Evolutionary conservation across 2,888 invertebrate species (phyloP), one percentile per base, ranked within the genome.

Genomic region (Adela reaumurella): DNA sequence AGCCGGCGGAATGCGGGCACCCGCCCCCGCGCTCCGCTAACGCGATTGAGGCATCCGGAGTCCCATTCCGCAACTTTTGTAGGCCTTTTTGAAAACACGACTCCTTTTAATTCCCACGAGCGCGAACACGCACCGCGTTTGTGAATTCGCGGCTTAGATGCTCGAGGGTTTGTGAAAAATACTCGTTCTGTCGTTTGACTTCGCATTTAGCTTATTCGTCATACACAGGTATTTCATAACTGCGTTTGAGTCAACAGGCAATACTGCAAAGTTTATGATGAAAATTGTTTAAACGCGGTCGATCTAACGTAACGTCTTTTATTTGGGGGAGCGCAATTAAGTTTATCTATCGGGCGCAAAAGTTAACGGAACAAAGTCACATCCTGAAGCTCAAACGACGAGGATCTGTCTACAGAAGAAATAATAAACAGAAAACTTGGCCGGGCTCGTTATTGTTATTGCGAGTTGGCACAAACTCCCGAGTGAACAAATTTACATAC

Each of bases 401-500:
- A 8, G 35, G 35, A 35, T 35, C 35, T 35, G 14, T 35, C 35
- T 35, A 35, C 11, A 14, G 35, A 35, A 35, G 49, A 46, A 49
- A 49, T 45, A 49, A 49, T 49, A 49, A 49, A 49, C 49, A 49
- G 28, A 19, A 44, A 19, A 41, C 19, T 19, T 24, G 43, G 43
- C 44, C 42, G 45, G 20, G 49, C 43, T 43, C 45, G 49, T 45
- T 49, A 49, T 46, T 49, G 49, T 49, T 49, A 19, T 45, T 46
- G 29, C 24, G 35, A 35, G 35, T 35, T 35, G 35, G 35, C 35
- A 35, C 35, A 35, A 35, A 35, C 35, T 35, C 35, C n/a, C 11
- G 11, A 35, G 35, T 14, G 35, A 35, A 14, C 35, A 14, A 8
- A 35, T 35, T 35, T 35, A 35, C 35, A 35, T 35, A 35, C 35